Percentiles rank a stretch among this genome's conserved stretches.
These are phyloP conservation scores for Acinonyx jubatus DNA, from an alignment of 2,113 vertebrate species.

Conservation along the genomic window DNA sequence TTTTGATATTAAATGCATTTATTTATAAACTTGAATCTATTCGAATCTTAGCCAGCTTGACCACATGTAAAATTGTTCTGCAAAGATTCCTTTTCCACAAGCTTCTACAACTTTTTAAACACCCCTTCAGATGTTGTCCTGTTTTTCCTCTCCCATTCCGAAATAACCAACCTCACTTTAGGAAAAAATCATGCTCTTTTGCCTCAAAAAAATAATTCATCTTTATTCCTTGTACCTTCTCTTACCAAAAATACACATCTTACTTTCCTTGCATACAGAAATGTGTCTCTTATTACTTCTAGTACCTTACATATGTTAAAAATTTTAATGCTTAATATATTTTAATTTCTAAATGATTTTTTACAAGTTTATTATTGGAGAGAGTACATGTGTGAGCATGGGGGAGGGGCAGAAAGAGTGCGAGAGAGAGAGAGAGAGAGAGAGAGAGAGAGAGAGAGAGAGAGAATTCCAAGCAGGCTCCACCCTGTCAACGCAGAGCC, in stretches of 20 bases:
- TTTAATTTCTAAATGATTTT: neutral
- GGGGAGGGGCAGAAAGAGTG: too few relatives aligned
- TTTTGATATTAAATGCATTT: neutral
- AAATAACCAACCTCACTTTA: neutral
- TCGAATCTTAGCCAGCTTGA: neutral
- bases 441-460: too few relatives aligned
- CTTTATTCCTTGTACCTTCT: neutral
- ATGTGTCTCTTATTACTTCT: neutral
- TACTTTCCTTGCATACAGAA: neutral
- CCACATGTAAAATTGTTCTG: neutral
- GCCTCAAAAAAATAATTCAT: neutral
- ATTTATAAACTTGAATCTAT: neutral
- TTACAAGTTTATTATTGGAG: too few relatives aligned
- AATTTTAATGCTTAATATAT: neutral
- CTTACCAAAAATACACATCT: neutral
- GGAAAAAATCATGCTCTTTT: neutral
- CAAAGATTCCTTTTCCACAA: neutral
- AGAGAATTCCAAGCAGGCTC: too few relatives aligned
- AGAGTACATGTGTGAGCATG: too few relatives aligned
- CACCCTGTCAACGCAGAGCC: too few relatives aligned
- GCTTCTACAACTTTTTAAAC: neutral
- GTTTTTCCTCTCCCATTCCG: neutral
- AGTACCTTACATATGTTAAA: neutral
- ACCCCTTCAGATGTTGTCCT: neutral
- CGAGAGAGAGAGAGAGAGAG: too few relatives aligned